These are phyloP conservation scores for Gari tellinella DNA, from an alignment of 2,888 invertebrate species.

Conservation along the genomic window DNA sequence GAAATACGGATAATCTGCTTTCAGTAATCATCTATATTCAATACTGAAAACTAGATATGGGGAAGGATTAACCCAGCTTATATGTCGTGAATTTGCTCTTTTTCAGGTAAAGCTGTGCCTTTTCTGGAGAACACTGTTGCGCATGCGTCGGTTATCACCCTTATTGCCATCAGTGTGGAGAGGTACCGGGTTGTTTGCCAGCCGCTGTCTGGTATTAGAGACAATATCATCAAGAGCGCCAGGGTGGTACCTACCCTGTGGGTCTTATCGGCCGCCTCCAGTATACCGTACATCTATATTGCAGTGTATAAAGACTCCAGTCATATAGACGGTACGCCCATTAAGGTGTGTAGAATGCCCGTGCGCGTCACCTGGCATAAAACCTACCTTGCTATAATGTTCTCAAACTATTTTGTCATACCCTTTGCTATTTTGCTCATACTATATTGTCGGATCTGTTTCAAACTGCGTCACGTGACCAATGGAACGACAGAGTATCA, in stretches of 20 bases:
- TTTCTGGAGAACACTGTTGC: constrained; percentile 96
- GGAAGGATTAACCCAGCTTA: too few relatives aligned
- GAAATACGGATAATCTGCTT: too few relatives aligned
- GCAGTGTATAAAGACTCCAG: constrained; percentile 50
- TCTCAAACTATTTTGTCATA: constrained; percentile 30
- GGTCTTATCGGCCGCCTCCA: constrained; percentile 76
- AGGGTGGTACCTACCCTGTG: constrained; percentile 56
- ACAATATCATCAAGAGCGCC: constrained; percentile 31
- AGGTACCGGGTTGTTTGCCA: constrained; percentile 96
- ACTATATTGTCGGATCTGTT: constrained; percentile 34
- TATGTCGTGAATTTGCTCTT: too few relatives aligned
- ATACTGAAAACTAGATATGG: too few relatives aligned
- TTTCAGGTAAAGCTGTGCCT: constrained; percentile 94
- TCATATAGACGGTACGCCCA: constrained; percentile 65
- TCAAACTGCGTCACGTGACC: constrained; percentile 10
- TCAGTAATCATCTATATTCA: too few relatives aligned
- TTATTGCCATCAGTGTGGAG: constrained; percentile 96
- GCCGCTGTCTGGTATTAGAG: constrained; percentile 87
- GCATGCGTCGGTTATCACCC: constrained; percentile 96
- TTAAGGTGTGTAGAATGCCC: constrained; percentile 54
- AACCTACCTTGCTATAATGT: constrained; percentile 19
- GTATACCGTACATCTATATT: constrained; percentile 83
- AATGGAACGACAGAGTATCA: constrained; percentile 5
- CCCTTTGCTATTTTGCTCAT: constrained; percentile 30
- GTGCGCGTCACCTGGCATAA: constrained; percentile 30